Conservation (phyloP, 2,797 vertebrate genomes). For the Allochrocebus solatus region DNA sequence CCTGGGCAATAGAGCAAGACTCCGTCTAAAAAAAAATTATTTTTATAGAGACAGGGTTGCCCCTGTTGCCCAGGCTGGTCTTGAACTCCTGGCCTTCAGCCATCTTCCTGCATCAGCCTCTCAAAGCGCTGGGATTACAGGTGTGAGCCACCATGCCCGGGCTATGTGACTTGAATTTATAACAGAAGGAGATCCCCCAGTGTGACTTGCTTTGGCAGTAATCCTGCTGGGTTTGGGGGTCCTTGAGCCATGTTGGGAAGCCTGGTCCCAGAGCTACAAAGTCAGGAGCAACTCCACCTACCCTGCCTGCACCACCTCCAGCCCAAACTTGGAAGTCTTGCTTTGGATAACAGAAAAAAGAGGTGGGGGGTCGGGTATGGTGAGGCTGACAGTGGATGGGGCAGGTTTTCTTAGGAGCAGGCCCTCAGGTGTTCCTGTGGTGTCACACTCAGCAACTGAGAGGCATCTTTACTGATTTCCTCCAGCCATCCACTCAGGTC, state of each 20-base stretch:
- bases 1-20: not conserved
- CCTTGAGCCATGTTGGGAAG: not conserved
- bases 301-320: no score
- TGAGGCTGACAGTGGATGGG: not conserved
- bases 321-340: not conserved
- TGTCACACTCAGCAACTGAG: not conserved
- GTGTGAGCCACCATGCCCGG: not conserved
- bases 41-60: not conserved
- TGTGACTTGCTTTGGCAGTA: not conserved
- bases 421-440: not conserved
- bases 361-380: accelerated
- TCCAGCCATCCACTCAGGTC: not conserved
- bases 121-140: not conserved
- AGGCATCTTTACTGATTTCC: not conserved
- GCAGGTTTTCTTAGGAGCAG: not conserved
- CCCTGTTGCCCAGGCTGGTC: not conserved
- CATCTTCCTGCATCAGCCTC: not conserved
- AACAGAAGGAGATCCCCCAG: not conserved
- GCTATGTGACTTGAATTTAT: not conserved
- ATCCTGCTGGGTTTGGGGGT: not conserved
- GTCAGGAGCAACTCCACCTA: not conserved
- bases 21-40: not conserved
- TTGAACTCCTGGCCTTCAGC: not conserved
- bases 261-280: not conserved
- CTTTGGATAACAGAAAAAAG: not conserved